Evolutionary conservation across 1,140 invertebrate species (phyloP).

Genomic region (Cryptotermes secundus): DNA sequence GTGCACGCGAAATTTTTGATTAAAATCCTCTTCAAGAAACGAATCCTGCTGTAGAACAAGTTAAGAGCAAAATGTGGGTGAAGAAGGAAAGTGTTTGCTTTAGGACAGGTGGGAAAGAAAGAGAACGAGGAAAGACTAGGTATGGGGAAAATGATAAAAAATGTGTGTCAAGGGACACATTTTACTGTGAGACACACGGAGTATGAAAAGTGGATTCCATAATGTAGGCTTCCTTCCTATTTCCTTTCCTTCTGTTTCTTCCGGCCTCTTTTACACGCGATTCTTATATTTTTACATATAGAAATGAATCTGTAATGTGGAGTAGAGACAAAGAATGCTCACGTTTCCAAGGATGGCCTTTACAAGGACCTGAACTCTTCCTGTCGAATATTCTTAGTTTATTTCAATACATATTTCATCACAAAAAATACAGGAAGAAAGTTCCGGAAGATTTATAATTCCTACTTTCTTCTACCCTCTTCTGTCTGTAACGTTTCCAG

Average conservation of each 20-base stretch:
- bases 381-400: no score
- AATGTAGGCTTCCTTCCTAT: not conserved
- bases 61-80: not conserved
- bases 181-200: not conserved
- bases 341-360: no score
- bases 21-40: not conserved
- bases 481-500: no score
- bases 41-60: not conserved
- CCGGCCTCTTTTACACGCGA: not conserved
- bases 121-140: not conserved
- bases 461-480: no score
- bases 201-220: slow-evolving; percentile 4
- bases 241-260: not conserved
- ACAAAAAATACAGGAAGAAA: no score
- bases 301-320: slow-evolving; percentile 10
- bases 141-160: not conserved
- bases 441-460: no score
- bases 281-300: not conserved
- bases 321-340: no score
- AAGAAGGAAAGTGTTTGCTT: not conserved
- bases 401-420: no score
- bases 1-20: not conserved
- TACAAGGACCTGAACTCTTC: no score
- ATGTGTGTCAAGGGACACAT: slow-evolving; percentile 2
- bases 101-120: not conserved